Evolutionary conservation across 2,113 vertebrate species (phyloP).

Genomic region (Nettapus auritus): DNA sequence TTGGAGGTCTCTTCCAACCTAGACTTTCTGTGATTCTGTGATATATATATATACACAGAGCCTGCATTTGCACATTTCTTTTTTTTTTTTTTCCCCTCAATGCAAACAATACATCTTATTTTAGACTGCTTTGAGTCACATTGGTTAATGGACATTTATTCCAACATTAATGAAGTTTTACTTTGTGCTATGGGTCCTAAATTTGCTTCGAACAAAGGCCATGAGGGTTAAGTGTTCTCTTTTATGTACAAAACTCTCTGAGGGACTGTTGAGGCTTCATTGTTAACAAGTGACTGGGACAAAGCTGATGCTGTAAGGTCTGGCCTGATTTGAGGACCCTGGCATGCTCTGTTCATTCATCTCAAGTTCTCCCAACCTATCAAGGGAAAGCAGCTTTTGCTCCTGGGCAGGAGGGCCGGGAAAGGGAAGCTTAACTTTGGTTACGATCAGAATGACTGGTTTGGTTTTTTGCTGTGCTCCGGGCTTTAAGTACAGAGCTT

Average conservation of each 20-base stretch:
- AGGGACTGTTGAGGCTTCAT: not conserved
- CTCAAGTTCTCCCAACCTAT: not conserved
- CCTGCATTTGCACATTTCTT: accelerated
- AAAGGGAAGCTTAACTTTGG: not conserved
- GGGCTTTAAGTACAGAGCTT: not conserved
- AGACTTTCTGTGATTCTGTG: no score
- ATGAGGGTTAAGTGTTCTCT: accelerated
- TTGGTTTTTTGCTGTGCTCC: not conserved
- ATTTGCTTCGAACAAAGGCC: not conserved
- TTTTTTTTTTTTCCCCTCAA: not conserved
- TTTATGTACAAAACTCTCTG: not conserved
- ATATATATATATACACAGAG: accelerated
- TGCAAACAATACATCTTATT: not conserved
- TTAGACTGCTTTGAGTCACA: not conserved
- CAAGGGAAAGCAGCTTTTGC: not conserved
- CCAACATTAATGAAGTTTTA: not conserved
- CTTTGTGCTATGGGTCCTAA: not conserved
- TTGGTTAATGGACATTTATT: not conserved
- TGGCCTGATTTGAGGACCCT: accelerated
- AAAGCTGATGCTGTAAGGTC: not conserved
- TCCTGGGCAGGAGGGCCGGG: not conserved
- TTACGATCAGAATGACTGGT: accelerated
- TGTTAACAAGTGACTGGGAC: not conserved
- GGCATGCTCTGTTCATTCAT: not conserved
- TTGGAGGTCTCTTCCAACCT: no score